These are phyloP conservation scores for Schlechtendalia chinensis DNA, from an alignment of 1,140 invertebrate species.

Conservation along the genomic window DNA sequence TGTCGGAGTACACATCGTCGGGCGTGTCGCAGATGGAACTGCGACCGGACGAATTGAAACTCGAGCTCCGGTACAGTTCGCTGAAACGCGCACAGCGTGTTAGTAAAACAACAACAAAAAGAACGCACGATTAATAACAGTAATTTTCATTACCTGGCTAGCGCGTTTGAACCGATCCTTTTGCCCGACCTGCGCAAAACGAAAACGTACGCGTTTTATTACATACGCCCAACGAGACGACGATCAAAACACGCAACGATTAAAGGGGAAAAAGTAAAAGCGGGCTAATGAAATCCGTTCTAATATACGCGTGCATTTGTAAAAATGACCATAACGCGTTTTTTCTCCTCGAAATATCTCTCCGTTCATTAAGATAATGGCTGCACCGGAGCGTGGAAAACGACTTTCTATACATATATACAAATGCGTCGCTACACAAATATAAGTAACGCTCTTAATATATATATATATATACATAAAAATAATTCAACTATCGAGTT, in stretches of 20 bases:
- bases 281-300: not conserved
- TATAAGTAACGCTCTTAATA: not conserved
- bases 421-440: not conserved
- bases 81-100: slow-evolving; percentile 60
- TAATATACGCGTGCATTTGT: slow-evolving; percentile 15
- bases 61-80: slow-evolving; percentile 84
- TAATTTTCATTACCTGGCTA: slow-evolving; percentile 72
- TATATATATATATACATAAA: not conserved
- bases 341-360: slow-evolving; percentile 2
- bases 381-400: not conserved
- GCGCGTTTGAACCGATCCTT: slow-evolving; percentile 75
- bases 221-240: not conserved
- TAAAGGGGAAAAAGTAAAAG: not conserved
- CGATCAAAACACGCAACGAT: not conserved
- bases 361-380: slow-evolving; percentile 26
- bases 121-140: not conserved
- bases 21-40: slow-evolving; percentile 84
- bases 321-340: slow-evolving; percentile 16
- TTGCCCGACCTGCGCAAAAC: slow-evolving; percentile 66
- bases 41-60: slow-evolving; percentile 84
- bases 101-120: slow-evolving; percentile 14
- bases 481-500: not conserved
- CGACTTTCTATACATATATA: slow-evolving; percentile 9
- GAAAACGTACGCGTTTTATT: slow-evolving; percentile 1
- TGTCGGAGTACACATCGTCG: slow-evolving; percentile 89